Conservation (phyloP, 2,888 invertebrate genomes). For the Plagodis pulveraria region DNA sequence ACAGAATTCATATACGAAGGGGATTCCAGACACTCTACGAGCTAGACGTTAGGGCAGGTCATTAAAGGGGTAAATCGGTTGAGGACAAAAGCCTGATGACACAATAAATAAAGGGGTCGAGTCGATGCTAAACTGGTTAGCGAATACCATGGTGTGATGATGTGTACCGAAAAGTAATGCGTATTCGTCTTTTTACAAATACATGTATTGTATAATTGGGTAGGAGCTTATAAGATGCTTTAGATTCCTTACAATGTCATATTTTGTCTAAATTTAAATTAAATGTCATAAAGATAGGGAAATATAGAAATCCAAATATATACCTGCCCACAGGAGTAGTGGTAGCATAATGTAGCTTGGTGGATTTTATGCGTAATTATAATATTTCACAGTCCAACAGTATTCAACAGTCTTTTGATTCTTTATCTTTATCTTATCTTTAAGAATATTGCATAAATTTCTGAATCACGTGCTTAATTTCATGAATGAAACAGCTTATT, state of each 20-base stretch:
- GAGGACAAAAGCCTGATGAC: conserved; percentile 30
- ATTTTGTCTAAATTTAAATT: no score
- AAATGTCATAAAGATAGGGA: not conserved
- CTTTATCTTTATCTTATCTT: no score
- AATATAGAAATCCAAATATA: not conserved
- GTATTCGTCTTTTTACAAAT: no score
- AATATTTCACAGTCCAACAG: not conserved
- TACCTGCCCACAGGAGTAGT: no score
- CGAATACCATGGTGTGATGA: not conserved
- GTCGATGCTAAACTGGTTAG: conserved; percentile 21
- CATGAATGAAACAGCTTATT: conserved; percentile 23
- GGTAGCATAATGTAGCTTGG: not conserved
- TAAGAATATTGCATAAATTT: conserved; percentile 25
- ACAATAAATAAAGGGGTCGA: conserved; percentile 27
- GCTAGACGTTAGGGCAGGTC: conserved; percentile 72
- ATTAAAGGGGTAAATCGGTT: conserved; percentile 44
- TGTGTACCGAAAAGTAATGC: no score
- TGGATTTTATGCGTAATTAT: not conserved
- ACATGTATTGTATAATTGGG: no score
- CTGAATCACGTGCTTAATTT: conserved; percentile 15
- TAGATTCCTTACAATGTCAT: no score
- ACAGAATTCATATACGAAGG: conserved; percentile 17
- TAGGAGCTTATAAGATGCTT: no score
- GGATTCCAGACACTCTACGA: conserved; percentile 38
- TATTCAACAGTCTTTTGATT: not conserved